Conservation (phyloP, 2,797 vertebrate species). For the Pogoniulus pusillus region DNA sequence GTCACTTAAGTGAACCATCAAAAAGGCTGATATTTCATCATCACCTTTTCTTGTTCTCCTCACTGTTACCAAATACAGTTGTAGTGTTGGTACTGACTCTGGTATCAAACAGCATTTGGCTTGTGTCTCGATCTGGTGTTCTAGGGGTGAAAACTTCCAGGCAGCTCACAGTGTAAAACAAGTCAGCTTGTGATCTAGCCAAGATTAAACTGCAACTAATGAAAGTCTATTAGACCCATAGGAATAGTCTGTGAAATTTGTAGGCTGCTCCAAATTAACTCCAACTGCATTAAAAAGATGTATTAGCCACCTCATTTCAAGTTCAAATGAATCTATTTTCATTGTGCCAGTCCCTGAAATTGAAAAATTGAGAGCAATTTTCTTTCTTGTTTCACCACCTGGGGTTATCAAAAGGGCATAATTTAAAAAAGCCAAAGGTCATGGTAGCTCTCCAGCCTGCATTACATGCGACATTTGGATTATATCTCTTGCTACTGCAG, state of each 20-base stretch:
- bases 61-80: not conserved
- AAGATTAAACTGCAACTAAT: not conserved
- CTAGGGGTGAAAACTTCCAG: not conserved
- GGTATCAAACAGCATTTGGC: not conserved
- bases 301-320: not conserved
- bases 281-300: not conserved
- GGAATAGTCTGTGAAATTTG: not conserved
- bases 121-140: not conserved
- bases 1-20: not conserved
- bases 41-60: not conserved
- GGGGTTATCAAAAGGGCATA: not conserved
- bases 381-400: not conserved
- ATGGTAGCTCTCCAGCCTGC: not conserved
- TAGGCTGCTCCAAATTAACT: not conserved
- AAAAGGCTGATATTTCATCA: not conserved
- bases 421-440: not conserved
- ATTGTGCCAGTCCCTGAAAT: not conserved
- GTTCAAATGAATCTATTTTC: not conserved
- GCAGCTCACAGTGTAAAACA: not conserved
- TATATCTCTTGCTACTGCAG: not conserved
- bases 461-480: not conserved
- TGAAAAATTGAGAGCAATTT: not conserved
- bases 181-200: not conserved
- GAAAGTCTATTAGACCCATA: not conserved
- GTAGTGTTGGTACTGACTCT: not conserved